Evolutionary conservation across 1,140 invertebrate genomes (phyloP), one percentile per base, ranked within the genome.

Genomic region (Hirudo medicinalis): DNA sequence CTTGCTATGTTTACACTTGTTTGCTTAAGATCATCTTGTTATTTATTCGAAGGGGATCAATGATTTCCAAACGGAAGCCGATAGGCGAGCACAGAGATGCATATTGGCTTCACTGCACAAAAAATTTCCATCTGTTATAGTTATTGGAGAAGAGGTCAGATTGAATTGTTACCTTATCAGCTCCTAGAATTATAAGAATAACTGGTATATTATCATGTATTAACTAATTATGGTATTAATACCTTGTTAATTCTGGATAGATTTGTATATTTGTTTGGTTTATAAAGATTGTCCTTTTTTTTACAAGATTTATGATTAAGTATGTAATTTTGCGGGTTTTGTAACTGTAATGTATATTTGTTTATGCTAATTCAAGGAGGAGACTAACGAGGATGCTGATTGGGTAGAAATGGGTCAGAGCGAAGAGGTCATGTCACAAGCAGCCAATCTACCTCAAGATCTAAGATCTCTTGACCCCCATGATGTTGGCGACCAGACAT

Each of bases 41-140:
- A 49, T 49, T 49, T 13, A 13, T 49, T 49, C 57, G 22, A 78
- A 91, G 86, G 91, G 89, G 20, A 87, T 88, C 75, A 90, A 93
- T 85, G 94, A 99, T 84, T 85, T 94, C 25, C 94, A 98, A 85
- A 99, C 96, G 11, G 92, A 97, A 85, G 96, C 95, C 6, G 96
- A 99, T 81, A 85, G 95, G 75, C 90, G 89, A 60, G 94, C 92
- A 8, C 94, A 98, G 82, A 85, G 86, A 75, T 94, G 90, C 79
- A 98, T 99, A 73, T 86, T 97, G 60, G 87, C 89, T 27, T 93
- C 91, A 0, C 83, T 99, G 2, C 83, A 86, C 49, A 85, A 86
- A 74, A 88, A 90, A 74, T 98, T 93, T 84, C 92, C 93, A 2
- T 87, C 86, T 77, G 79, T 94, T 0, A 88, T 86, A 20, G 90